Base-by-base conservation (phyloP, 2,113 vertebrate genomes). In the Aix galericulata region DNA sequence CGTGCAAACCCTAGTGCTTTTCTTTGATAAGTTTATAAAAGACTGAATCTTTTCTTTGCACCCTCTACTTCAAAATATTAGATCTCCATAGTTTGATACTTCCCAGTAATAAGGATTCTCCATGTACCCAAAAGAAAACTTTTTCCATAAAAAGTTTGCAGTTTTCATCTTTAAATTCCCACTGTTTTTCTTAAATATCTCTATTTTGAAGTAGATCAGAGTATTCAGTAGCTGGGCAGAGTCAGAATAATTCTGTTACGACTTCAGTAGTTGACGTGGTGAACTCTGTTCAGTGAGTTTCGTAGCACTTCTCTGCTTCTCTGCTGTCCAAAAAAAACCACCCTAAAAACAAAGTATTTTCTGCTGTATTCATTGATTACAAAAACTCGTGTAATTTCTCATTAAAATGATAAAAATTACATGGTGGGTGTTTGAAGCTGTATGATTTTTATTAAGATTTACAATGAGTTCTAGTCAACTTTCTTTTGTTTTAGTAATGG, bases 1-100 rank as follows among this genome's bases (percentile, higher is more conserved):
- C 98, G 98, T 11, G 98, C 99, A 81, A 99, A 99, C 85, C 99
- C 99, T 3, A 99, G 99, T 87, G 99, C 99, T 59, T 99, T 99
- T 95, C 99, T 99, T 93, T 99, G 98, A 98, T 76, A 86, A 92
- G 36, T 62, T 89, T 88, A 66, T 74, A 58, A 82, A 95, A 66
- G 92, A 97, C 88, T 96, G 38, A 84, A 77, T 55, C 36, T 68
- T 93, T 44, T 89, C 34, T 94, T 38, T 92, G 93, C 59, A 75
- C 89, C 59, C 13, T 87, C 89, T 89, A 58, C 96, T 96, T 96
- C 96, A 90, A 91, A 96, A 88, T 96, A 96, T 75, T 89, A 96
- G 86, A 97, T 97, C 89, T 92, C 26, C 56, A 14, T 73, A 89
- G 66, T 83, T 93, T 73, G 86, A 50, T 92, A 80, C 91, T 94